Conservation (phyloP, 2,113 vertebrate genomes). For the Cynocephalus volans region DNA sequence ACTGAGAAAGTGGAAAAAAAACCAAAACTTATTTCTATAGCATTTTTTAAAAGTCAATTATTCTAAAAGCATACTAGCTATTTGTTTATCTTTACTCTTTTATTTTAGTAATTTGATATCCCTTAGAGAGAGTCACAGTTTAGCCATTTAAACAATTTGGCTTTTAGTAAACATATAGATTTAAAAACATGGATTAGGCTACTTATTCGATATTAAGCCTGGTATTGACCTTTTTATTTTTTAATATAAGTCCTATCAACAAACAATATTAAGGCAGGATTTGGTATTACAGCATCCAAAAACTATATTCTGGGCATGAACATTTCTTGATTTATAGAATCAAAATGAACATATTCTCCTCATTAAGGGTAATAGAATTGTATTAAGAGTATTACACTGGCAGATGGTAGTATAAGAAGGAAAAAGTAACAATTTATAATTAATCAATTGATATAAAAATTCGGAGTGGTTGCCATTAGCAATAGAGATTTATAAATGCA, state of each 20-base stretch:
- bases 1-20: background rate
- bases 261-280: background rate
- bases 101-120: background rate
- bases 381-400: background rate
- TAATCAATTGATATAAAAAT: background rate
- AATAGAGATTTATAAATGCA: background rate
- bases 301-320: background rate
- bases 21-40: background rate
- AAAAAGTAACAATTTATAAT: background rate
- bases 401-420: background rate
- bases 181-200: background rate
- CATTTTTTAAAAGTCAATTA: constrained; percentile 17
- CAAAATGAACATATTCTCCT: background rate
- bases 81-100: background rate
- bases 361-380: background rate
- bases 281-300: background rate
- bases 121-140: background rate
- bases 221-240: background rate
- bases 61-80: background rate
- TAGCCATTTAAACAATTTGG: background rate
- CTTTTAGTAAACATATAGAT: background rate
- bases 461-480: background rate
- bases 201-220: background rate
- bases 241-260: background rate
- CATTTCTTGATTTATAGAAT: background rate